Evolutionary conservation across 2,797 vertebrate species (phyloP), one percentile per base, ranked within the genome.

Genomic region (Helarctos malayanus): DNA sequence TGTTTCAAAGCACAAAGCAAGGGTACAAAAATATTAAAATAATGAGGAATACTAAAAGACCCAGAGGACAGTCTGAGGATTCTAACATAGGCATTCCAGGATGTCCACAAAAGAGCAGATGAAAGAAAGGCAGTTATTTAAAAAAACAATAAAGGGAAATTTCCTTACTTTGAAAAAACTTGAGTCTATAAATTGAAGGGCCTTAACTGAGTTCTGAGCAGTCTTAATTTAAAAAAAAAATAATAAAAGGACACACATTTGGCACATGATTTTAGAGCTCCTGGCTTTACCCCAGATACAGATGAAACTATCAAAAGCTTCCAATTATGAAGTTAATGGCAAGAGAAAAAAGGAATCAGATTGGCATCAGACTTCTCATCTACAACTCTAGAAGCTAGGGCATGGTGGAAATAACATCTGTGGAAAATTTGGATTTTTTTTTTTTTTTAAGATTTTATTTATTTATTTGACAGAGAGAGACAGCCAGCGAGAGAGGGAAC

Each of bases 141-240:
- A 41, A 35, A 61, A 87, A 54, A 90, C 81, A 61, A 65, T 52
- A n/a, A 89, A 78, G 32, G 19, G 47, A 87, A 69, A 80, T 19
- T 29, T 94, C 14, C 14, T 89, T 91, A 23, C 54, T 81, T 95
- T 91, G 85, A 95, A 86, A 82, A 79, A 96, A 38, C 35, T 88
- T 59, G 16, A 63, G 15, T 86, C 47, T 73, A 16, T 59, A 71
- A 56, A 95, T 19, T 47, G 14, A 89, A 89, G 52, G 11, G 45
- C 13, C 21, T 87, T 1, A 18, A 21, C 19, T 89, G 69, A 91
- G 15, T 92, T 96, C 14, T 41, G 76, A 63, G 12, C 10, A 80
- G 54, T n/a, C 93, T 89, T 94, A 78, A 90, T 41, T 59, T 18
- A 54, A 54, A 29, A 61, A 15, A 45, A 79, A 79, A 78, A 5